Evolutionary conservation across 2,113 vertebrate species (phyloP), one percentile per base, ranked within the genome.

Genomic region (Acanthisitta chloris): DNA sequence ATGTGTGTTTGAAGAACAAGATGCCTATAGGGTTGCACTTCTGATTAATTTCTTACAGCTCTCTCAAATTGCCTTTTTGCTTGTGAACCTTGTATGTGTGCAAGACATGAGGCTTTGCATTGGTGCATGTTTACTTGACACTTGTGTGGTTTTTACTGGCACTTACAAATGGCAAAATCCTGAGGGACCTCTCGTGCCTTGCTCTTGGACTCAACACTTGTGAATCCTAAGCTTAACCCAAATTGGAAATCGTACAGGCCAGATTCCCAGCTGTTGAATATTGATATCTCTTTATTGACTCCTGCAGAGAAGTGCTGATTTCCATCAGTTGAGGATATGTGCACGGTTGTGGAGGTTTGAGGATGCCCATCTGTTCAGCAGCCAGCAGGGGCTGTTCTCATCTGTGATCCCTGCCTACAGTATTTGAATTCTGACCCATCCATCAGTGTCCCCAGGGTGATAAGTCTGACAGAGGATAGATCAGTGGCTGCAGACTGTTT

Each of bases 401-500:
- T 72, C 92, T 86, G 58, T 4, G 5, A 80, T 51, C 36, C 24
- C 79, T 94, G 64, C 13, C 64, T 80, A 51, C 48, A 67, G 0
- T 12, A 62, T 57, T 67, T 83, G 46, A 96, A 74, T 96, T 57
- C 85, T 88, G 58, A 96, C 62, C 92, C 42, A 88, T 86, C 54
- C 51, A 0, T 80, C 54, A 77, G 24, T 90, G 61, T 94, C 92
- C 67, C 38, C 66, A 73, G 94, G 78, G 87, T 77, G 78, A 33
- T 83, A 82, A 96, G 65, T 86, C 92, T 90, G 72, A 85, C 54
- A 76, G 59, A 83, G 64, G 73, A 82, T 66, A 81, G 73, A 69
- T 89, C 88, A 87, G 65, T 79, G 83, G 29, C 86, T 87, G 64
- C 38, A 80, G 85, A 90, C 85, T 90, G 79, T 95, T 97, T 95